Conservation (phyloP, 2,113 vertebrate species). For the Delphinapterus leucas region DNA sequence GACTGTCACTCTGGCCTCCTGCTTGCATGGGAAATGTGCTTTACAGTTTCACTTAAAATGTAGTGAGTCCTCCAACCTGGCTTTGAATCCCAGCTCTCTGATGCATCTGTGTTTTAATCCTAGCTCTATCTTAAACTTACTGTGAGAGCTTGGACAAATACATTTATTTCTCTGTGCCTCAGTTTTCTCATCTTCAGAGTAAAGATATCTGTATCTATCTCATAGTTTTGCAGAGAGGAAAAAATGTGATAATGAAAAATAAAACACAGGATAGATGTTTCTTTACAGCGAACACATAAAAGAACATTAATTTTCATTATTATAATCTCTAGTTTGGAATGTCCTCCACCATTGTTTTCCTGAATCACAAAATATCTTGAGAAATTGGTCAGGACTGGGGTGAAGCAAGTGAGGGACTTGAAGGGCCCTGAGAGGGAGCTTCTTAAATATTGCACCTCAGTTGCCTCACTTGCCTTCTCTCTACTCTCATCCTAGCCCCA, state of each 20-base stretch:
- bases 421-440: neutral
- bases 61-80: neutral
- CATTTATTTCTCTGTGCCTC: neutral
- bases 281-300: neutral
- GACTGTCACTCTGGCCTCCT: no score
- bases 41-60: neutral
- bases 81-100: neutral
- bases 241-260: neutral
- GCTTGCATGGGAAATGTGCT: neutral
- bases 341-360: neutral
- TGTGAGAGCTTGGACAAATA: neutral
- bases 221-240: neutral
- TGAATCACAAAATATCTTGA: neutral
- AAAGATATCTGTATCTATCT: neutral
- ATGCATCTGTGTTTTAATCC: neutral
- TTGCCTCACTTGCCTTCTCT: neutral
- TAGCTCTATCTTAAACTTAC: neutral
- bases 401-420: neutral
- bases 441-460: neutral
- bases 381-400: neutral
- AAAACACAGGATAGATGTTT: neutral
- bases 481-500: neutral
- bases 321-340: neutral
- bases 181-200: neutral
- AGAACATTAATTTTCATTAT: neutral